Percentiles rank a stretch among this genome's conserved stretches.
Evolutionary conservation across 2,888 invertebrate species (phyloP).

Genomic region (Synanthedon andrenaeformis): DNA sequence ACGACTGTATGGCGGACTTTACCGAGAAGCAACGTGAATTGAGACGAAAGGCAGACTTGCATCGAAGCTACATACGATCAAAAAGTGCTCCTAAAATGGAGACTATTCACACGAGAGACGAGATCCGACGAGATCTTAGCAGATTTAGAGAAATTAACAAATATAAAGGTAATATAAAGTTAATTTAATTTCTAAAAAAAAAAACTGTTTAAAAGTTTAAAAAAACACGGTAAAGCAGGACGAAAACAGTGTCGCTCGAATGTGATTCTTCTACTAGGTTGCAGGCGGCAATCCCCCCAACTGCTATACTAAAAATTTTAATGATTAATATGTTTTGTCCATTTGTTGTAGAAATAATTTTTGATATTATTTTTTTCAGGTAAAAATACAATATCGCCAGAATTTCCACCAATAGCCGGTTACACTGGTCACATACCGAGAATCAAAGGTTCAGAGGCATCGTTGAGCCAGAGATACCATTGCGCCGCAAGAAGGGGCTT

Average conservation of each 20-base stretch:
- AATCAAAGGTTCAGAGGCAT: constrained; percentile 75
- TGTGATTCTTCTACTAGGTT: no score
- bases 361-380: constrained; percentile 40
- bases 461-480: constrained; percentile 76
- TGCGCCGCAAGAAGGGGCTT: constrained; percentile 75
- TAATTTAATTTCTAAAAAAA: not conserved
- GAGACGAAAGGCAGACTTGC: constrained; percentile 48
- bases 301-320: no score
- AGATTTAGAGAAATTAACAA: constrained; percentile 66
- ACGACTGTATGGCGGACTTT: constrained; percentile 72
- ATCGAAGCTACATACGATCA: constrained; percentile 55
- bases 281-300: no score
- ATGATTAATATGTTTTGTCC: not conserved
- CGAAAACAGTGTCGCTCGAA: no score
- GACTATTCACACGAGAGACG: constrained; percentile 66
- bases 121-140: constrained; percentile 59
- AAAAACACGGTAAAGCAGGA: not conserved
- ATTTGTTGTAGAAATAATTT: not conserved
- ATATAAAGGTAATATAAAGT: constrained; percentile 49
- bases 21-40: constrained; percentile 54
- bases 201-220: no score
- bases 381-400: constrained; percentile 72
- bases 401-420: constrained; percentile 78
- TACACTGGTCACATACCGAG: constrained; percentile 81
- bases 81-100: constrained; percentile 71